Conservation (phyloP, 92 coral and sea anemone genomes). For the Montipora capitata region DNA sequence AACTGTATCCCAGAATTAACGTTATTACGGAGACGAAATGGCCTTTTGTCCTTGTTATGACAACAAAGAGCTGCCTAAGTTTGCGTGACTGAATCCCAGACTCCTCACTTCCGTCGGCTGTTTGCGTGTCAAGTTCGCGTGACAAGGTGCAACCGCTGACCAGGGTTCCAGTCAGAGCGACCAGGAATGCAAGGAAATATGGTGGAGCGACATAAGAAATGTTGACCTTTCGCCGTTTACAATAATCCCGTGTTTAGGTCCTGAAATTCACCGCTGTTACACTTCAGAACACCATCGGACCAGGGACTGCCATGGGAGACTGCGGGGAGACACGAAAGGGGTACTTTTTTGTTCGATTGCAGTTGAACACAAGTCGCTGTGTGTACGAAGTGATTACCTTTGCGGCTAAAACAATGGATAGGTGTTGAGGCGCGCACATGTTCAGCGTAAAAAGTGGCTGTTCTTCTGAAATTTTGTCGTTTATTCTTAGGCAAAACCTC, state of each 20-base stretch:
- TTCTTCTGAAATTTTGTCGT: slow-evolving; percentile 43
- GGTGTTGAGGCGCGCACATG: slow-evolving; percentile 76
- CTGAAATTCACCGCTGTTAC: slow-evolving; percentile 34
- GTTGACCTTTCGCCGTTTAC: slow-evolving; percentile 90
- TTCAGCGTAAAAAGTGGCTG: slow-evolving; percentile 40
- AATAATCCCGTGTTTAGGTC: slow-evolving; percentile 61
- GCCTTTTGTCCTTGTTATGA: neutral
- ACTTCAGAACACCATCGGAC: slow-evolving; percentile 42
- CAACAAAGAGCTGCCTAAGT: neutral
- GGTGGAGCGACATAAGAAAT: slow-evolving; percentile 88
- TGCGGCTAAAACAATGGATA: slow-evolving; percentile 69
- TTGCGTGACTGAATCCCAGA: slow-evolving; percentile 63
- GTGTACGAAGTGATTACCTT: slow-evolving; percentile 72
- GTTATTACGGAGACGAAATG: neutral
- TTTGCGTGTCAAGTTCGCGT: slow-evolving; percentile 68
- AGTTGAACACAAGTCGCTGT: slow-evolving; percentile 72
- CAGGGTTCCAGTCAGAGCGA: slow-evolving; percentile 94
- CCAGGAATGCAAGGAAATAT: slow-evolving; percentile 93
- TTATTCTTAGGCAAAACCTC: slow-evolving; percentile 89
- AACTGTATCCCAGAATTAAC: neutral
- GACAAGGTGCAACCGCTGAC: slow-evolving; percentile 90
- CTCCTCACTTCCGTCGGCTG: slow-evolving; percentile 2
- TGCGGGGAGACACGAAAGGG: slow-evolving; percentile 91
- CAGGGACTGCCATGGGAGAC: slow-evolving; percentile 90
- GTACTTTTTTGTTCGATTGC: slow-evolving; percentile 76